Conservation (phyloP, 2,888 invertebrate species). For the Amitus sp. region DNA sequence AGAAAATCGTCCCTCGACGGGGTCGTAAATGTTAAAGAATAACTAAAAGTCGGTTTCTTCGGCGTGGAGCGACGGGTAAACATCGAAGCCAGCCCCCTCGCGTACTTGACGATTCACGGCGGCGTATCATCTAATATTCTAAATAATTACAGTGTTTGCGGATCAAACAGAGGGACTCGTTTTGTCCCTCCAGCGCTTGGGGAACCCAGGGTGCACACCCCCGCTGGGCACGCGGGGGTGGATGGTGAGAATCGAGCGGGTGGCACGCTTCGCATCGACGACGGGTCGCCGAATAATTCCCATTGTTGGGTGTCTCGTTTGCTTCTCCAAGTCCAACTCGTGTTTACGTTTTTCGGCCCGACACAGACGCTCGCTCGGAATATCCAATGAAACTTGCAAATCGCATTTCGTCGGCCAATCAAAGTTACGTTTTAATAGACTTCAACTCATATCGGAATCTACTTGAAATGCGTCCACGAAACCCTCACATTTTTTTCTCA, state of each 20-base stretch:
- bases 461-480: neutral
- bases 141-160: conserved; percentile 66
- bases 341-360: conserved; percentile 28
- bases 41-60: conserved; percentile 23
- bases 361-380: conserved; percentile 18
- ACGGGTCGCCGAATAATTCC: conserved; percentile 40
- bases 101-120: conserved; percentile 43
- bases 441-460: neutral
- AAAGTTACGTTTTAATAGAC: too few relatives aligned
- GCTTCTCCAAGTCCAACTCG: conserved; percentile 32
- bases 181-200: conserved; percentile 28
- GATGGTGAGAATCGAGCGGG: conserved; percentile 52
- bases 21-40: conserved; percentile 25
- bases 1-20: conserved; percentile 12
- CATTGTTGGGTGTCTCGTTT: conserved; percentile 37
- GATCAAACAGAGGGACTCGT: conserved; percentile 62
- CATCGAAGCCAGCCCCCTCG: conserved; percentile 36
- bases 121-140: conserved; percentile 62
- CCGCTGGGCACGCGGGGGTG: conserved; percentile 26
- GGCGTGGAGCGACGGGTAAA: conserved; percentile 15
- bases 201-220: conserved; percentile 20
- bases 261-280: conserved; percentile 39
- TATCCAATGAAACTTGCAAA: too few relatives aligned
- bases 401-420: too few relatives aligned
- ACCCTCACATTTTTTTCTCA: too few relatives aligned